phyloP scores from a whole-genome alignment of 2,113 vertebrate genomes.

The Thinocorus orbignyianus region DNA sequence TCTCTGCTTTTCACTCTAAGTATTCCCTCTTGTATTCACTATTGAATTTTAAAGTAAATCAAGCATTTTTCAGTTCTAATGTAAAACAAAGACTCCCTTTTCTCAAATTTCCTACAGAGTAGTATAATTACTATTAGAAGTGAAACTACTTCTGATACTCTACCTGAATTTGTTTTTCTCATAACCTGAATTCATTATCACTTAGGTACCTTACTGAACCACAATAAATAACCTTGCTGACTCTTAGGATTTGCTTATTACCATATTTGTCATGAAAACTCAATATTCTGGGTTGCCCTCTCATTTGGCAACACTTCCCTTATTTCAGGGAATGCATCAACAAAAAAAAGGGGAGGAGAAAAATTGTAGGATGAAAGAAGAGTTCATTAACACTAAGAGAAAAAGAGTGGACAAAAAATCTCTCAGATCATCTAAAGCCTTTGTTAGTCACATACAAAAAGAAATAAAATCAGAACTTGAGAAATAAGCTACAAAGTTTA shows the following conservation, averaged over 20 bases:
- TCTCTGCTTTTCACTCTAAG: background rate
- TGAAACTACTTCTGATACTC: background rate
- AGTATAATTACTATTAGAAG: background rate
- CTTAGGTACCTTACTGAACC: background rate
- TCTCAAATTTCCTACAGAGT: background rate
- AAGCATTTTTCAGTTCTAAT: background rate
- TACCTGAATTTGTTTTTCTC: background rate
- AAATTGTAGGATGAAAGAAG: background rate
- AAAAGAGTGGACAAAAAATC: background rate
- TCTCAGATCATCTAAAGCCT: background rate
- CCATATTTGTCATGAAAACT: background rate
- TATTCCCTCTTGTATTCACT: background rate
- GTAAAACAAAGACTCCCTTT: background rate
- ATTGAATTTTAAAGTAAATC: background rate
- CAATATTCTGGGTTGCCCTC: background rate
- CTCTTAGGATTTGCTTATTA: background rate
- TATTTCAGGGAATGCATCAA: background rate
- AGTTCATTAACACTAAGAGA: background rate
- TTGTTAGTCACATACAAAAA: background rate
- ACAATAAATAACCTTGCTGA: background rate
- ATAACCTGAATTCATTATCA: background rate
- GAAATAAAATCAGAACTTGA: background rate
- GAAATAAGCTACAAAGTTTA: background rate
- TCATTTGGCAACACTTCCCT: background rate
- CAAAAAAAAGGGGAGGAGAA: background rate